Evolutionary conservation across 2,888 invertebrate species (phyloP).

Genomic region (Dynastes hyllus): DNA sequence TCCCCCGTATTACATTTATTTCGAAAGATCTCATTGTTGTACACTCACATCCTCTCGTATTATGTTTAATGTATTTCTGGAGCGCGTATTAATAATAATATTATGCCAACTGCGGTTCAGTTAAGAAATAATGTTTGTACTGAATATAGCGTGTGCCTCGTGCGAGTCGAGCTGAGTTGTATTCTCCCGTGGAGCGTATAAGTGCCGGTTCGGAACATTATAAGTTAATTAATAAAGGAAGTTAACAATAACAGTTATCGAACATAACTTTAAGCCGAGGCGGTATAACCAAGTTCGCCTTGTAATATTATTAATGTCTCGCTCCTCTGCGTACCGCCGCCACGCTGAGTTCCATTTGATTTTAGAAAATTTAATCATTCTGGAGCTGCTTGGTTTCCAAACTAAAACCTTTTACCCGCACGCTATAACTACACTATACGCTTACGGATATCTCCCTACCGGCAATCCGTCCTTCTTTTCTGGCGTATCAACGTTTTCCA

Average conservation of each 20-base stretch:
- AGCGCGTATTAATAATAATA: constrained; percentile 32
- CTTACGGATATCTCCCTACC: not conserved
- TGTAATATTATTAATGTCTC: constrained; percentile 57
- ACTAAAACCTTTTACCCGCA: constrained; percentile 11
- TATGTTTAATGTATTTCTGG: constrained; percentile 22
- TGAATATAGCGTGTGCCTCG: constrained; percentile 8
- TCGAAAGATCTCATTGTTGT: too few species aligned
- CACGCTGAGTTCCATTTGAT: constrained; percentile 55
- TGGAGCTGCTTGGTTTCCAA: constrained; percentile 29
- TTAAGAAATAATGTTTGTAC: constrained; percentile 38
- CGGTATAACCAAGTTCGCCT: constrained; percentile 54
- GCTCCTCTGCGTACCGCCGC: not conserved
- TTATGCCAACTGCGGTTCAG: constrained; percentile 30
- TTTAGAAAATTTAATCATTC: constrained; percentile 57
- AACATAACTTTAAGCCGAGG: constrained; percentile 55
- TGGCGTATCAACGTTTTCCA: not conserved
- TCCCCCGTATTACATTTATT: too few species aligned
- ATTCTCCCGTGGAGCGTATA: constrained; percentile 1
- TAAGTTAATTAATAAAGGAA: constrained; percentile 52
- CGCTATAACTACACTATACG: not conserved
- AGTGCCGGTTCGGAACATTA: constrained; percentile 12
- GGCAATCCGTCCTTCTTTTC: not conserved
- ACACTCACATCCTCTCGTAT: not conserved
- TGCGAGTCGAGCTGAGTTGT: not conserved
- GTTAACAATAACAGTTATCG: constrained; percentile 54